Evolutionary conservation across 2,113 vertebrate genomes (phyloP).

Genomic region (Taxidea taxus): DNA sequence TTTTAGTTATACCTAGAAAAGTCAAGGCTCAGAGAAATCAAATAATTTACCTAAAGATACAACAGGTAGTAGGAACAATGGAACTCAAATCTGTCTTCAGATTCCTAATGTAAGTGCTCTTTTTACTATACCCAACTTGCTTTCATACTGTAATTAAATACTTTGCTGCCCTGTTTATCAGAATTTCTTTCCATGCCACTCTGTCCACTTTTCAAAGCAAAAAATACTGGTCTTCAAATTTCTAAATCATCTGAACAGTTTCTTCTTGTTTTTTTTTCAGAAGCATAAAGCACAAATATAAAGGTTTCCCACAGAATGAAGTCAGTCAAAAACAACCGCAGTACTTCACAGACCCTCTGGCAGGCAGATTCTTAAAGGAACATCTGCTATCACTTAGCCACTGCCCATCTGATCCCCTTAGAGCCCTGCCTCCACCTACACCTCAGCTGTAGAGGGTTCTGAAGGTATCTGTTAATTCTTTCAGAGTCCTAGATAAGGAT

Average conservation of each 20-base stretch:
- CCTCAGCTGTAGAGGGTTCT: background rate
- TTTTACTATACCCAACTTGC: background rate
- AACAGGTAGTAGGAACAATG: background rate
- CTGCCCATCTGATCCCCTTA: background rate
- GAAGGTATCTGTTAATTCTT: constrained; percentile 17
- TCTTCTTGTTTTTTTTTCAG: constrained; percentile 6
- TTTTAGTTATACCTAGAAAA: background rate
- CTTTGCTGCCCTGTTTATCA: background rate
- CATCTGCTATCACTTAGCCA: constrained; percentile 27
- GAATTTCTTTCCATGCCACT: background rate
- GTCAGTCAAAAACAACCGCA: background rate
- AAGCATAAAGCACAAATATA: background rate
- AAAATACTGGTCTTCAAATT: background rate
- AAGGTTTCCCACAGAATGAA: background rate
- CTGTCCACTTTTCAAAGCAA: background rate
- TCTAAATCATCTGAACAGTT: background rate
- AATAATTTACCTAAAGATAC: background rate
- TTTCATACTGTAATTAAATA: background rate
- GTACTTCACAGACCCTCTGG: background rate
- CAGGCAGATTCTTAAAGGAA: constrained; percentile 5
- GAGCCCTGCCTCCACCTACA: background rate
- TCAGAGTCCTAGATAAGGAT: background rate
- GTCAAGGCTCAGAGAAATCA: background rate
- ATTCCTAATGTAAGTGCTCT: background rate
- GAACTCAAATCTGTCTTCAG: background rate